A percentile compares a stretch with the other conserved stretches of the same genome.
phyloP scores from a whole-genome alignment of 2,113 vertebrate genomes.

The Taurulus bubalis region DNA sequence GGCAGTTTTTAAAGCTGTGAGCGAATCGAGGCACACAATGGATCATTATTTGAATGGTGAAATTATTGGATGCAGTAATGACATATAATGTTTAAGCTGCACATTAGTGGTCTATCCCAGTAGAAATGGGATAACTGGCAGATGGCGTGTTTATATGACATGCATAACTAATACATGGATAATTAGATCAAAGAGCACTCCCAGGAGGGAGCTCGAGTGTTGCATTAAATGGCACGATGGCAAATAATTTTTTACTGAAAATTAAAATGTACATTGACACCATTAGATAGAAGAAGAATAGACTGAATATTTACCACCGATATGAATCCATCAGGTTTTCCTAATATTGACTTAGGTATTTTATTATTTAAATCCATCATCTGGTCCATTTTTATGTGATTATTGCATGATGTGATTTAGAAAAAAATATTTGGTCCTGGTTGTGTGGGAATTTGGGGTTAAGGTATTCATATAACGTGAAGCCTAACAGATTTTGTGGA shows the following conservation, averaged over 20 bases:
- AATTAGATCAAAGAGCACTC: slow-evolving; percentile 25
- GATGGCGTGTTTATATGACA: slow-evolving; percentile 27
- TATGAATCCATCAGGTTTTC: not conserved
- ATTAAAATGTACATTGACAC: not conserved
- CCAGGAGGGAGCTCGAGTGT: slow-evolving; percentile 4
- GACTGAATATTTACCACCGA: not conserved
- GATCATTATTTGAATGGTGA: slow-evolving; percentile 1
- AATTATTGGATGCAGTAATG: slow-evolving; percentile 9
- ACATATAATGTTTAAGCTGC: slow-evolving; percentile 7
- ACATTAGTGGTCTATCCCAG: slow-evolving; percentile 8
- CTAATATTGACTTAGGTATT: not conserved
- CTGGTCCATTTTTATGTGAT: not conserved
- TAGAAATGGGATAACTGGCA: slow-evolving; percentile 1
- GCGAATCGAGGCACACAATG: slow-evolving; percentile 4
- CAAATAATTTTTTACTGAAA: not conserved
- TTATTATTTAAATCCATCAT: not conserved
- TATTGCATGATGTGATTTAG: not conserved
- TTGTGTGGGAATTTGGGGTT: too few species aligned
- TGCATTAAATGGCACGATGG: slow-evolving; percentile 33
- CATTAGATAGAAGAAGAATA: not conserved
- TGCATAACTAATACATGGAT: slow-evolving; percentile 25
- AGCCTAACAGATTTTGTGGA: not conserved
- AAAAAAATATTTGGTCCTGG: not conserved
- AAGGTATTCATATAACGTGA: not conserved
- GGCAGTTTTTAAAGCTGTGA: slow-evolving; percentile 17